Evolutionary conservation across 1,140 invertebrate genomes (phyloP), one percentile per base, ranked within the genome.

Genomic region (Zaprionus inermis): DNA sequence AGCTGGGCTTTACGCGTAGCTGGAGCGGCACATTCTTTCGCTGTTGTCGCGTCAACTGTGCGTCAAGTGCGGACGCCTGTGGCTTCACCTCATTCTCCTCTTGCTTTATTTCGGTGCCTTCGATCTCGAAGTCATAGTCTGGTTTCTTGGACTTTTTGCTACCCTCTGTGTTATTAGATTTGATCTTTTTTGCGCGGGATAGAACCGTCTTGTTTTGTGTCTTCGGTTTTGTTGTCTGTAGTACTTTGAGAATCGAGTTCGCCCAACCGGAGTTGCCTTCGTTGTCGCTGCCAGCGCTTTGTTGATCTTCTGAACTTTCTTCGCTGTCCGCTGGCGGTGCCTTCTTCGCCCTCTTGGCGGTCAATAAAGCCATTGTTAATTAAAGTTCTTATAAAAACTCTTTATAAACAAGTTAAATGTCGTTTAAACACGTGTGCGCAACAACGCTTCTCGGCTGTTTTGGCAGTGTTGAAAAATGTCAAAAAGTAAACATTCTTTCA

Each of bases 1-100:
- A 96, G 95, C 85, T 95, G 95, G 76, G 96, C 93, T 97, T 98
- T 0, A 95, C 90, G 84, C 96, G 93, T 61, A 96, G 93, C 85
- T 95, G 94, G 38, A 95, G 93, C 77, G 94, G 94, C 78, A 95
- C 93, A 80, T 94, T 94, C 86, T 76, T 91, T n/a, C 82, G 66
- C 60, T 81, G 81, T 65, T 91, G 88, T 5, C 59, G 73, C 24
- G 78, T 91, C 64, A 81, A 38, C 54, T 66, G 76, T 28, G 84
- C 85, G 58, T 91, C 78, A 7, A 81, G 16, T 1, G 82, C 79
- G 0, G 86, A 85, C 11, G 91, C 84, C 65, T 92, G 79, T 55
- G 93, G 92, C 59, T 93, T 81, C 54, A 90, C 73, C 24, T 92
- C 74, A 0, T 68, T 44, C 72, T 93, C 91, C 80, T 94, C 93